Evolutionary conservation across 2,888 invertebrate genomes (phyloP).

Genomic region (Helicoverpa assulta): DNA sequence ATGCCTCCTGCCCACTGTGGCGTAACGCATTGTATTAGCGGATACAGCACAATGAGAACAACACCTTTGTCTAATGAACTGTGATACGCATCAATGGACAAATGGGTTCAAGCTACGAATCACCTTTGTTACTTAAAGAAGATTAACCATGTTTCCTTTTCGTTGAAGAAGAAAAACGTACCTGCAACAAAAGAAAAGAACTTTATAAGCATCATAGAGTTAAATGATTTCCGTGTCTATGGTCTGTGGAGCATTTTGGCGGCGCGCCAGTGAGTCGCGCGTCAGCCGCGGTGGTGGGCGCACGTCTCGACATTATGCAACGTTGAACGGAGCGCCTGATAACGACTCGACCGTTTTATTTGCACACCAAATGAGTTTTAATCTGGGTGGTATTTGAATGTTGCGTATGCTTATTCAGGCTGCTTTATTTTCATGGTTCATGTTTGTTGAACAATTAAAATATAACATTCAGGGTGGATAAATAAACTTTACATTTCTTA

Average conservation of each 20-base stretch:
- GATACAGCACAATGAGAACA: constrained; percentile 38
- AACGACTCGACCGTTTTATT: constrained; percentile 43
- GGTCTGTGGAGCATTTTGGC: constrained; percentile 52
- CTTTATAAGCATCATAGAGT: constrained; percentile 52
- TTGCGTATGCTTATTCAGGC: constrained; percentile 2
- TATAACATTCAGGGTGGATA: too few relatives aligned
- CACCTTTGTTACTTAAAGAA: constrained; percentile 32
- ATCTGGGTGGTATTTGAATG: constrained; percentile 36
- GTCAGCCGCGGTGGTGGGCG: constrained; percentile 36
- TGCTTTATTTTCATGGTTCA: constrained; percentile 1
- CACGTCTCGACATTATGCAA: constrained; percentile 51
- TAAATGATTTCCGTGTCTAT: constrained; percentile 52
- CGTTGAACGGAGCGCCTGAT: constrained; percentile 45
- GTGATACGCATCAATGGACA: constrained; percentile 44
- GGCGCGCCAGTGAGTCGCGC: constrained; percentile 58
- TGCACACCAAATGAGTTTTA: constrained; percentile 49
- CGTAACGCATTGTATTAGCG: constrained; percentile 42
- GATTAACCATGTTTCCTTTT: constrained; percentile 5
- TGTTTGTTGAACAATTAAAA: neutral
- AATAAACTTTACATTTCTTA: too few relatives aligned
- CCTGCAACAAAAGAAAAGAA: constrained; percentile 63
- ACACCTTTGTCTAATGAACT: constrained; percentile 36
- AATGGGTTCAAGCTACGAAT: constrained; percentile 4
- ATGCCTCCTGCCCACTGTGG: constrained; percentile 19
- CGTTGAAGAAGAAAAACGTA: constrained; percentile 39